phyloP scores from a whole-genome alignment of 2,113 vertebrate genomes.

The Gambusia holbrooki region DNA sequence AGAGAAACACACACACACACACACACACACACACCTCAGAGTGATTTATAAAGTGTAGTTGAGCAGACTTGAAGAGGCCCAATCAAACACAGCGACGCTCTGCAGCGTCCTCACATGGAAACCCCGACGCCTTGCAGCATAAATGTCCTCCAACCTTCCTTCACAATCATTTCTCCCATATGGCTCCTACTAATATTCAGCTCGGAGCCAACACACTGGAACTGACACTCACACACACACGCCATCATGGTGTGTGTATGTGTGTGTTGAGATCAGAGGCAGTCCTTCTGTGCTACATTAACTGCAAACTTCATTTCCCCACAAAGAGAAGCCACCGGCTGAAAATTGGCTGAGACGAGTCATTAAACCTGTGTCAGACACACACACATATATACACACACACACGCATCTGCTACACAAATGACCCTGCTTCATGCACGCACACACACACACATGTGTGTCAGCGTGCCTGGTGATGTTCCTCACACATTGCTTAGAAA shows the following conservation, averaged over 20 bases:
- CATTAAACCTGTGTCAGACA: conserved; percentile 74
- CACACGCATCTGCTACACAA: conserved; percentile 19
- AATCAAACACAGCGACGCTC: conserved; percentile 22
- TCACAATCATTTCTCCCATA: conserved; percentile 72
- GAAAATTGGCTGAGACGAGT: conserved; percentile 75
- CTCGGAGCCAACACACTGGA: conserved; percentile 60
- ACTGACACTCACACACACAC: conserved; percentile 27
- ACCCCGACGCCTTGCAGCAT: conserved; percentile 31
- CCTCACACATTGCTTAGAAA: conserved; percentile 41
- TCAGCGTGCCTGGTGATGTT: conserved; percentile 53
- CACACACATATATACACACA: conserved; percentile 30
- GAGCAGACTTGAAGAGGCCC: conserved; percentile 21
- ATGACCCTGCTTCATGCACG: conserved; percentile 22
- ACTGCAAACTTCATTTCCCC: conserved; percentile 76
- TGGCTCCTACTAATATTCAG: conserved; percentile 70
- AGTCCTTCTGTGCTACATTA: conserved; percentile 76
- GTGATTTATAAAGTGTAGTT: conserved; percentile 36
- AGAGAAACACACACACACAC: conserved; percentile 1
- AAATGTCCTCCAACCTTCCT: conserved; percentile 63
- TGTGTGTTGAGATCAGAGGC: conserved; percentile 42
- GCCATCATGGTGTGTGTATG: background rate
- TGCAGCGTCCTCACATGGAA: conserved; percentile 14
- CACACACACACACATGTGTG: conserved; percentile 36
- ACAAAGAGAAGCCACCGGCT: conserved; percentile 74
- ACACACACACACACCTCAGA: conserved; percentile 9